These are phyloP conservation scores for Steinernema feltiae DNA, from an alignment of 1,140 invertebrate species.

Conservation along the genomic window DNA sequence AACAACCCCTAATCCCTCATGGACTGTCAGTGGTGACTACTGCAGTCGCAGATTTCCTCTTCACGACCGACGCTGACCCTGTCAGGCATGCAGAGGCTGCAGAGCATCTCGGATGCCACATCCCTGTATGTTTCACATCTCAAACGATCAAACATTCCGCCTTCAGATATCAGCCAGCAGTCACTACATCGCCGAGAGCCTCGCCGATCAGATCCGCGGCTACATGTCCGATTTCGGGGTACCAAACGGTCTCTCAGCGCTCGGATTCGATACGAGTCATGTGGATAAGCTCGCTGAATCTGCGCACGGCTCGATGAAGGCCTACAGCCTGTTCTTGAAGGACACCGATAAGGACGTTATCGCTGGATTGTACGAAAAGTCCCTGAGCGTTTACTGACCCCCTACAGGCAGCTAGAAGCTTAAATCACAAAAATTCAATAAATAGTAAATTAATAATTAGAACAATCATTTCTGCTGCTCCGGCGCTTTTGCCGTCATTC, in stretches of 20 bases:
- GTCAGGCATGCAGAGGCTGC: slow-evolving; percentile 80
- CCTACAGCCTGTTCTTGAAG: slow-evolving; percentile 41
- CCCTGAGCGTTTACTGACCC: slow-evolving; percentile 51
- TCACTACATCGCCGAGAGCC: slow-evolving; percentile 59
- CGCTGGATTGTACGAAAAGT: slow-evolving; percentile 47
- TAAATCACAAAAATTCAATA: no score
- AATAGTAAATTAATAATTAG: no score
- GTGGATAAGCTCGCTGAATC: slow-evolving; percentile 73
- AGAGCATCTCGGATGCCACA: slow-evolving; percentile 64
- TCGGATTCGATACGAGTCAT: slow-evolving; percentile 71
- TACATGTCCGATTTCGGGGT: slow-evolving; percentile 75
- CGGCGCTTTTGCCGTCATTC: no score
- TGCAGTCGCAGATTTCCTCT: slow-evolving; percentile 79
- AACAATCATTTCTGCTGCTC: no score
- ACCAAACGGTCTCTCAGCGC: slow-evolving; percentile 72
- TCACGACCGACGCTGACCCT: slow-evolving; percentile 73
- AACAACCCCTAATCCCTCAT: slow-evolving; percentile 76
- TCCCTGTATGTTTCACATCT: slow-evolving; percentile 26
- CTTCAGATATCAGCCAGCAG: slow-evolving; percentile 29
- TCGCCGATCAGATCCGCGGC: slow-evolving; percentile 70
- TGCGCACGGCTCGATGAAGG: slow-evolving; percentile 44
- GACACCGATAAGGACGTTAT: slow-evolving; percentile 46
- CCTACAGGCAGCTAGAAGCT: no score
- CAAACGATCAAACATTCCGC: background rate
- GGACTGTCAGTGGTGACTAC: slow-evolving; percentile 77